These are phyloP conservation scores for Pelusios castaneus DNA, from an alignment of 2,113 vertebrate genomes.

Conservation along the genomic window DNA sequence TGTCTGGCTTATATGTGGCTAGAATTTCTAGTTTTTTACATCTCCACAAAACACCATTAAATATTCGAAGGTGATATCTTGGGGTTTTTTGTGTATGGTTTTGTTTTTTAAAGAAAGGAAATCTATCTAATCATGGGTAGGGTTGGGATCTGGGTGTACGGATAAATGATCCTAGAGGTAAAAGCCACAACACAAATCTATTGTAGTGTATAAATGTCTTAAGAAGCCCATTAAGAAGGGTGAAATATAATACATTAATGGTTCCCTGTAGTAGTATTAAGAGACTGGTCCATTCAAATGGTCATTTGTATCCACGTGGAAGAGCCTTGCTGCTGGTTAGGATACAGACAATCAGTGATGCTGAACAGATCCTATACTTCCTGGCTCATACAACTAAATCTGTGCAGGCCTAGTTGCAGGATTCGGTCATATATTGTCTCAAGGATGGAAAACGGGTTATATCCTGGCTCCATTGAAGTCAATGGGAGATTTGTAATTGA, in stretches of 20 bases:
- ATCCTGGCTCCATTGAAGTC: neutral
- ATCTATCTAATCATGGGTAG: accelerated
- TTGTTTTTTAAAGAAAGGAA: neutral
- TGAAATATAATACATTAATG: neutral
- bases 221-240: neutral
- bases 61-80: neutral
- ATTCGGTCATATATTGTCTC: neutral
- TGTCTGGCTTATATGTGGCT: neutral
- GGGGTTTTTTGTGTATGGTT: too few species aligned
- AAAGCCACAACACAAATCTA: neutral
- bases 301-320: neutral
- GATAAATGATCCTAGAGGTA: neutral
- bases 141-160: neutral
- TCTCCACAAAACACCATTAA: neutral
- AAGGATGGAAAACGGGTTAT: neutral
- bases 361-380: neutral
- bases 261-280: neutral
- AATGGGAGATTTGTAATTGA: neutral
- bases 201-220: neutral
- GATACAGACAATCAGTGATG: neutral
- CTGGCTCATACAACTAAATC: neutral
- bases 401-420: accelerated
- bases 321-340: neutral
- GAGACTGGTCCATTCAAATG: neutral
- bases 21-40: neutral